Conservation (phyloP, 2,888 invertebrate species). For the Epirrhoe alternata region DNA sequence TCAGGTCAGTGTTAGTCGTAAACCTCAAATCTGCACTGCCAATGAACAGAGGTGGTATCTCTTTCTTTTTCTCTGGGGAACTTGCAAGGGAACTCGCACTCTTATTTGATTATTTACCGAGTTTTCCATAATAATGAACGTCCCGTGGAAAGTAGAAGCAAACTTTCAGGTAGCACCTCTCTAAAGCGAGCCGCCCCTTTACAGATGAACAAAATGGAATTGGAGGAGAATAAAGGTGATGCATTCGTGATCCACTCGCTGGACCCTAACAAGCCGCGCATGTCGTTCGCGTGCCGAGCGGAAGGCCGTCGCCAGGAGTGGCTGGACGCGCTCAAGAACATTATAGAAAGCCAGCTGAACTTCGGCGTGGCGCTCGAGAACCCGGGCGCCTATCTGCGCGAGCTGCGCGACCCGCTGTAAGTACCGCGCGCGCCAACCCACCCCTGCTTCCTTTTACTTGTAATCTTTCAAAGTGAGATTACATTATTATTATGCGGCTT, state of each 20-base stretch:
- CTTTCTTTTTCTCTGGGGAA: too few relatives aligned
- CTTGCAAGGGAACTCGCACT: too few relatives aligned
- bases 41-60: too few relatives aligned
- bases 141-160: not conserved
- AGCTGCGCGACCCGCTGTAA: conserved; percentile 71
- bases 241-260: conserved; percentile 87
- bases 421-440: conserved; percentile 49
- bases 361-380: conserved; percentile 98
- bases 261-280: conserved; percentile 90
- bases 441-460: conserved; percentile 5
- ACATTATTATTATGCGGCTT: conserved; percentile 20
- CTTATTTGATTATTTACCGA: too few relatives aligned
- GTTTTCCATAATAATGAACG: too few relatives aligned
- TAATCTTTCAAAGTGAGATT: conserved; percentile 33
- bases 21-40: not conserved
- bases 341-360: conserved; percentile 96
- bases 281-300: conserved; percentile 91
- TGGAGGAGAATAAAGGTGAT: conserved; percentile 82
- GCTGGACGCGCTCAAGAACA: conserved; percentile 92
- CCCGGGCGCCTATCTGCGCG: conserved; percentile 88
- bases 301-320: conserved; percentile 92
- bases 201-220: conserved; percentile 97
- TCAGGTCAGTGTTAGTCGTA: conserved; percentile 87
- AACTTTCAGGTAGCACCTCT: not conserved
- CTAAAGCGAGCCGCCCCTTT: conserved; percentile 9